Base-by-base conservation (phyloP, 2,888 invertebrate genomes). In the Lepeophtheirus nordmannii region DNA sequence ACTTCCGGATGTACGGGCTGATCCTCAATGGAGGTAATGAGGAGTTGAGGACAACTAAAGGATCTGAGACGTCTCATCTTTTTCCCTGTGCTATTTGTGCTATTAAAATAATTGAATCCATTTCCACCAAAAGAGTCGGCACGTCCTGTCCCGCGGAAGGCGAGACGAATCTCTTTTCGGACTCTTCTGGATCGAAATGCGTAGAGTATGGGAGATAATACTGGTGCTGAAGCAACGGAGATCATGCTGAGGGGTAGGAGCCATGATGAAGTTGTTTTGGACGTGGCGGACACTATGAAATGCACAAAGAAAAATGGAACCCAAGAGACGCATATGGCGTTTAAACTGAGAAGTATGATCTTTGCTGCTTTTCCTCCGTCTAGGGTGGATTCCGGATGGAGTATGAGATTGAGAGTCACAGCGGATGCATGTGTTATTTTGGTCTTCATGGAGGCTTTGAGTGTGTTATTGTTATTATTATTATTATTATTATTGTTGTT, bases 141-240 rank as follows among this genome's bases (percentile, higher is more conserved):
- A 2, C 8, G 14, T 46, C 53, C 53, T n/a, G 53, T n/a, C 5
- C 53, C n/a, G 2, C 53, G 53, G 17, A 46, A 46, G 53, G 53
- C 53, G 53, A 46, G 53, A 46, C 53, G 53, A 8, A 62, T 40
- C 8, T 62, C 62, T 14, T 40, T 40, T 62, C 30, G 40, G 20
- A 62, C 22, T 20, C 62, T n/a, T 22, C 17, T n/a, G 46, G 62
- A 62, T 10, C 62, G 40, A 41, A 22, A 62, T 11, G 62, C 62
- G 22, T 62, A 62, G 20, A 62, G 46, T 22, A 62, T 62, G 3
- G 62, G 62, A 11, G 62, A 62, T 12, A 62, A 22, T 14, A 41
- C 46, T 14, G 46, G n/a, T 3, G 17, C 20, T 11, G 62, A 41
- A 14, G 30, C 20, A 14, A n/a, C 46, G 7, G n/a, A 62, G 40